Percentiles rank a stretch among this genome's conserved stretches.
Evolutionary conservation across 2,888 invertebrate species (phyloP).

Genomic region (Cephus spinipes): DNA sequence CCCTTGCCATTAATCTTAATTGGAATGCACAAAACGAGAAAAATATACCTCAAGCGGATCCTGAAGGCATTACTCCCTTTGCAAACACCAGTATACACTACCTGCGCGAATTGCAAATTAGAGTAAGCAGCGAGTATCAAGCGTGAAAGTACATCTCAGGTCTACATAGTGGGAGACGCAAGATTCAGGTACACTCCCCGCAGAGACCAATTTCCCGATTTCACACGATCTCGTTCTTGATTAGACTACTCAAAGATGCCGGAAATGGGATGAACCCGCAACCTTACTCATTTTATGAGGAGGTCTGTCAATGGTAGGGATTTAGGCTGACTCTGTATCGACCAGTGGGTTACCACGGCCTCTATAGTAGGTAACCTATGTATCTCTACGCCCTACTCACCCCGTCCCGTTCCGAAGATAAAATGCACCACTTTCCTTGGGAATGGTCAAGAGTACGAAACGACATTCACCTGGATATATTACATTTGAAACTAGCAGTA

Average conservation of each 20-base stretch:
- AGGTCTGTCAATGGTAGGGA: background rate
- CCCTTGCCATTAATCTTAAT: background rate
- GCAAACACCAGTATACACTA: background rate
- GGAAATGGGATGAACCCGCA: background rate
- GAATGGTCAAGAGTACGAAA: background rate
- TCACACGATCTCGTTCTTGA: background rate
- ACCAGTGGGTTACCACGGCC: background rate
- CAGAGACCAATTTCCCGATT: background rate
- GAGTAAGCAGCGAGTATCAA: background rate
- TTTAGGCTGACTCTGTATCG: slow-evolving; percentile 4
- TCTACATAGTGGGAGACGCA: background rate
- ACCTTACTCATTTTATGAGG: background rate
- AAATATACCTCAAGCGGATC: background rate
- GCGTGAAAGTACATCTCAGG: background rate
- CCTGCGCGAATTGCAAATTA: background rate
- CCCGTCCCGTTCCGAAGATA: background rate
- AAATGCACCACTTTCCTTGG: background rate
- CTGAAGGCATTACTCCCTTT: background rate
- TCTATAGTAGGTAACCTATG: background rate
- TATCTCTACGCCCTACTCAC: background rate
- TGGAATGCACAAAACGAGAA: background rate
- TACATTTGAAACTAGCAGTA: background rate
- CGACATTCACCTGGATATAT: background rate
- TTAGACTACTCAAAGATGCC: background rate
- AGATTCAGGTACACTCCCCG: background rate